Conservation (phyloP, 2,113 vertebrate genomes). For the Tenrec ecaudatus region DNA sequence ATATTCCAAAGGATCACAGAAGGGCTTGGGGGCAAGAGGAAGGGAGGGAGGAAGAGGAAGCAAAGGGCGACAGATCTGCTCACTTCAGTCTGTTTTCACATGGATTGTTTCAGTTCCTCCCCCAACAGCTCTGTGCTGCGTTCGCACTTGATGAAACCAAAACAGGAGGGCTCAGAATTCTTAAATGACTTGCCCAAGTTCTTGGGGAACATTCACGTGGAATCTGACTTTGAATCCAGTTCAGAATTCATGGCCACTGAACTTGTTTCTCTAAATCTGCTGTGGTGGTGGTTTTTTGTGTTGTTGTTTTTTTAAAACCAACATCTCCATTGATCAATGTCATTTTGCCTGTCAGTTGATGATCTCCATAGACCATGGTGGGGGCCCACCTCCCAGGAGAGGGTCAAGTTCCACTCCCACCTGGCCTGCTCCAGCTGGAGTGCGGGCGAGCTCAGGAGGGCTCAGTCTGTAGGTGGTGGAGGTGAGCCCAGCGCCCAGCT, state of each 20-base stretch:
- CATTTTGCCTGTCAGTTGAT: not conserved
- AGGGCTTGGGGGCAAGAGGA: not conserved
- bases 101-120: not conserved
- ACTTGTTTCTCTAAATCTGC: not conserved
- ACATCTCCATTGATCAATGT: not conserved
- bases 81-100: not conserved
- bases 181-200: not conserved
- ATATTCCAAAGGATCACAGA: not conserved
- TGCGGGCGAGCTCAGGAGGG: not conserved
- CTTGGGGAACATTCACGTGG: not conserved
- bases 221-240: not conserved
- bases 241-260: not conserved
- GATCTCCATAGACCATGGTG: not conserved
- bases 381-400: not conserved
- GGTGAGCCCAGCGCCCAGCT: slow-evolving; percentile 5
- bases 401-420: not conserved
- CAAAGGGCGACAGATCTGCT: not conserved
- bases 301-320: not conserved
- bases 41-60: not conserved
- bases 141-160: not conserved
- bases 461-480: not conserved
- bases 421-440: not conserved
- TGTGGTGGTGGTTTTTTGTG: no score
- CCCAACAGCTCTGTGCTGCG: not conserved
- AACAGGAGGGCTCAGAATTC: not conserved